Evolutionary conservation across 2,797 vertebrate species (phyloP).

Genomic region (Heliangelus exortis): DNA sequence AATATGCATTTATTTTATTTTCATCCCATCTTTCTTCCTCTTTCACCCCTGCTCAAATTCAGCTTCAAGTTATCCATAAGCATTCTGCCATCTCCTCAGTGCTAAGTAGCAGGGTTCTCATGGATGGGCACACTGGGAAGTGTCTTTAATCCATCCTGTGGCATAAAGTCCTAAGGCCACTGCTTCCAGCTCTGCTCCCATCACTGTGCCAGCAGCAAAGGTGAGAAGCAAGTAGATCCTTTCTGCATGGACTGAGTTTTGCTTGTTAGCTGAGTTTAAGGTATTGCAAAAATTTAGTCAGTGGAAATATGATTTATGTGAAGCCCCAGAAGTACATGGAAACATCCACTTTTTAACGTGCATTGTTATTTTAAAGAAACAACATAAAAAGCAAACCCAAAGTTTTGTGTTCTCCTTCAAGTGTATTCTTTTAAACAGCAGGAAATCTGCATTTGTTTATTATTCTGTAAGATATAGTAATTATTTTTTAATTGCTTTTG

Average conservation of each 20-base stretch:
- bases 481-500: constrained; percentile 10
- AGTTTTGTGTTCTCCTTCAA: background rate
- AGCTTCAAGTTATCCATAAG: background rate
- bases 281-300: background rate
- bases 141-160: background rate
- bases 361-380: background rate
- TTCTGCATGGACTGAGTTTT: background rate
- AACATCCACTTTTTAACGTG: background rate
- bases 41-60: background rate
- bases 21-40: background rate
- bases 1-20: background rate
- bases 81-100: background rate
- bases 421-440: background rate
- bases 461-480: background rate
- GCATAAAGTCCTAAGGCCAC: background rate
- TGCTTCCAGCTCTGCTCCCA: background rate
- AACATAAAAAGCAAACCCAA: background rate
- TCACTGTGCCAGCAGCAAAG: background rate
- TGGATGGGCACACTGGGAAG: background rate
- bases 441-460: background rate
- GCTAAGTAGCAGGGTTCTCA: rapidly evolving
- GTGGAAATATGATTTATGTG: background rate
- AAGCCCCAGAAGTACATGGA: background rate
- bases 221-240: background rate
- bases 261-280: background rate